Evolutionary conservation across 2,888 invertebrate genomes (phyloP).

Genomic region (Hypsopygia costalis): DNA sequence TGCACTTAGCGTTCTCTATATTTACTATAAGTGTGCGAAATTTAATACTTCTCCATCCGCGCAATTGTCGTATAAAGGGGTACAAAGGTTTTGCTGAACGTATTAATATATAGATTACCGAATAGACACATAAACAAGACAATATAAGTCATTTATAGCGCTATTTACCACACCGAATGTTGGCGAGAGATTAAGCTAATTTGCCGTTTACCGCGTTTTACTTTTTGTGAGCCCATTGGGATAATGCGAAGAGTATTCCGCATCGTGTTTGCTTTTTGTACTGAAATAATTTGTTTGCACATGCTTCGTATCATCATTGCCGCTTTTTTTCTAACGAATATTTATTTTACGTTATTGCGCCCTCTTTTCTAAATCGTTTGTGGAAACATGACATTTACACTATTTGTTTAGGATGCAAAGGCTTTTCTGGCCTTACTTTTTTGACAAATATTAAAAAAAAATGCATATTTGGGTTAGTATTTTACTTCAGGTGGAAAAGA

Average conservation of each 20-base stretch:
- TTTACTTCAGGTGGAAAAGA: too few relatives aligned
- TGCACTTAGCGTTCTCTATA: too few relatives aligned
- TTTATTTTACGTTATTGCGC: background rate
- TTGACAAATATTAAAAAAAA: background rate
- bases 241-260: background rate
- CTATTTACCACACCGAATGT: background rate
- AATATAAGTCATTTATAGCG: background rate
- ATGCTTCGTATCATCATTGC: background rate
- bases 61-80: too few relatives aligned
- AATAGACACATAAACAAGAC: background rate
- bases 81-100: too few relatives aligned
- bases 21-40: too few relatives aligned
- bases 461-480: too few relatives aligned
- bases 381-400: constrained; percentile 2
- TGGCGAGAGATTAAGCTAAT: constrained; percentile 14
- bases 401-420: constrained; percentile 9
- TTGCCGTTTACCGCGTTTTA: constrained; percentile 12
- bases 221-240: constrained; percentile 9
- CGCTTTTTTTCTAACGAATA: constrained; percentile 5
- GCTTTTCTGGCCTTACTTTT: constrained; percentile 1
- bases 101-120: too few relatives aligned
- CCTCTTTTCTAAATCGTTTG: background rate
- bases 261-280: constrained; percentile 2
- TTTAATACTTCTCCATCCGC: too few relatives aligned
- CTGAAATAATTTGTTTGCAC: constrained; percentile 2